Percentiles rank a stretch among this genome's conserved stretches.
These are phyloP conservation scores for Paramacrobiotus metropolitanus DNA, from an alignment of 1,140 invertebrate genomes.

Conservation along the genomic window DNA sequence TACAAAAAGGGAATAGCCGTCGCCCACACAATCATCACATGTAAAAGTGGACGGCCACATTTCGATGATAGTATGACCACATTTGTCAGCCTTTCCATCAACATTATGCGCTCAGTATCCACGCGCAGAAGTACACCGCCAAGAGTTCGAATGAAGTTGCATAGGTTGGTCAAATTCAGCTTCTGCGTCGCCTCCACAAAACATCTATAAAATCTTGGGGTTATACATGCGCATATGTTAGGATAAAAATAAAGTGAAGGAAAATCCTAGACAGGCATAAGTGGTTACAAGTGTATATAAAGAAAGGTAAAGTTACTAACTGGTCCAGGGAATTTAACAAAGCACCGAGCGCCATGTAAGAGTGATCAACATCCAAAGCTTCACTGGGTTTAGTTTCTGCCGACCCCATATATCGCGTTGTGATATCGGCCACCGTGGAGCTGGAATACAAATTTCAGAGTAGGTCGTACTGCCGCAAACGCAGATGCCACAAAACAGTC, in stretches of 20 bases:
- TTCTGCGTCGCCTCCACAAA: background rate
- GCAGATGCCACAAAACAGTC: too few relatives aligned
- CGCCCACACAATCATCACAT: constrained; percentile 2
- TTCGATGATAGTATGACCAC: background rate
- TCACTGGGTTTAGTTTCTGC: background rate
- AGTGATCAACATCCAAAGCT: background rate
- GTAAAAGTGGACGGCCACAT: background rate
- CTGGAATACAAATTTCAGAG: background rate
- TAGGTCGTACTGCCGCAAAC: background rate
- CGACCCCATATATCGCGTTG: background rate
- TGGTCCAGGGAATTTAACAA: background rate
- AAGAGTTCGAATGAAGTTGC: background rate
- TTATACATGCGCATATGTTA: too few relatives aligned
- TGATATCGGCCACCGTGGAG: background rate
- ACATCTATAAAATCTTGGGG: background rate
- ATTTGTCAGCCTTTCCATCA: background rate
- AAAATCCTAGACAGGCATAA: too few relatives aligned
- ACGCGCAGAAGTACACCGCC: background rate
- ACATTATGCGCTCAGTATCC: background rate
- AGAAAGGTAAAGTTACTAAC: too few relatives aligned
- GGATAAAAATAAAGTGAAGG: too few relatives aligned
- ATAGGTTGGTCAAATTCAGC: background rate
- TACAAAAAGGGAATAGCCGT: background rate
- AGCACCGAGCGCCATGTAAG: background rate
- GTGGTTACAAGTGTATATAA: too few relatives aligned